Conservation (phyloP, 2,888 invertebrate genomes). For the Podotricha telesiphe region DNA sequence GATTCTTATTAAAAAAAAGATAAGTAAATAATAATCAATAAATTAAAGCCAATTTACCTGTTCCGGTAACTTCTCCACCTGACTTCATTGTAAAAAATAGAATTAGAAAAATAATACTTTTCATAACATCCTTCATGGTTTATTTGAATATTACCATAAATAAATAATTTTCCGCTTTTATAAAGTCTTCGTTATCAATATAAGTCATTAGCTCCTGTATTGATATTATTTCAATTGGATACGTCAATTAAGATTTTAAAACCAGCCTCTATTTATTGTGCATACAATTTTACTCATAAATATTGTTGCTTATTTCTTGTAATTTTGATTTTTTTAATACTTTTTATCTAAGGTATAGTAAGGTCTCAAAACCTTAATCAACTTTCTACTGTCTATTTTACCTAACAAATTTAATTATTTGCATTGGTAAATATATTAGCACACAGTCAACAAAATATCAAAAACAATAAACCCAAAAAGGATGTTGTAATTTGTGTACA, state of each 20-base stretch:
- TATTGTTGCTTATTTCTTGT: no score
- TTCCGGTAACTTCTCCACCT: neutral
- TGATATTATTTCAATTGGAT: conserved; percentile 9
- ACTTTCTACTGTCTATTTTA: no score
- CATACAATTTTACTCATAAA: no score
- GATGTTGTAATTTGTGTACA: no score
- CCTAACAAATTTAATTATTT: no score
- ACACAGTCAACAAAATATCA: no score
- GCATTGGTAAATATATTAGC: no score
- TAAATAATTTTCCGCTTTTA: neutral
- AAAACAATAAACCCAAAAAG: no score
- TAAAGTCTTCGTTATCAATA: neutral
- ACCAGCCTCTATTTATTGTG: neutral
- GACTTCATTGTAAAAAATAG: neutral
- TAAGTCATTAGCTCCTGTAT: conserved; percentile 5
- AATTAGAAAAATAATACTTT: neutral
- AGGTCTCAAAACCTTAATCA: no score
- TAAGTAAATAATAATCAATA: neutral
- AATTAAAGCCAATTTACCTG: neutral
- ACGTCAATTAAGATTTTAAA: neutral
- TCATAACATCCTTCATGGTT: neutral
- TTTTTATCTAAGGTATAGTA: no score
- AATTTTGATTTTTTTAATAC: no score
- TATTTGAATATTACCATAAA: neutral
- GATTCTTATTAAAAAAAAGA: no score